phyloP scores from a whole-genome alignment of 2,113 vertebrate species.

The Platysternon megacephalum region DNA sequence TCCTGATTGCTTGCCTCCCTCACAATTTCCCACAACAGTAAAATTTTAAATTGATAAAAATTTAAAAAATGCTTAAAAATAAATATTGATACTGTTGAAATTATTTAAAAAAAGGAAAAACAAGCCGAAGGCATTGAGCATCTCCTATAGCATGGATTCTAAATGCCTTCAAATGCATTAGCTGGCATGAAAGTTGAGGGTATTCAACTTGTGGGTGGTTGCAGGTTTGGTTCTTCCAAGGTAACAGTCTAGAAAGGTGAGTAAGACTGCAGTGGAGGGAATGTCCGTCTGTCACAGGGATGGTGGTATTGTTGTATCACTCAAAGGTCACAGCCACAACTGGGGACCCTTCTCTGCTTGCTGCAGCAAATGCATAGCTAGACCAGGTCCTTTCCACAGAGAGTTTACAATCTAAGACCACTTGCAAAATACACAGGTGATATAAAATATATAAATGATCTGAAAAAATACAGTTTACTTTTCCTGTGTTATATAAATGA shows the following conservation, averaged over 20 bases:
- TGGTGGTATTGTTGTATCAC: not conserved
- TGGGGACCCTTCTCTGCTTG: not conserved
- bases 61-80: too few species aligned
- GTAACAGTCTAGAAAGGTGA: not conserved
- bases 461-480: not conserved
- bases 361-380: not conserved
- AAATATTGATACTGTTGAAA: not conserved
- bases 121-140: not conserved
- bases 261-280: not conserved
- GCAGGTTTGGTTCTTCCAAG: not conserved
- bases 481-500: not conserved
- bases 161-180: not conserved
- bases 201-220: not conserved
- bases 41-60: too few species aligned
- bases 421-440: not conserved
- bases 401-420: not conserved
- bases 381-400: not conserved
- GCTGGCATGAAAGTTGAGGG: not conserved
- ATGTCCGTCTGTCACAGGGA: not conserved
- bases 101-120: too few species aligned
- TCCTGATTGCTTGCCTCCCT: too few species aligned
- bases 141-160: not conserved
- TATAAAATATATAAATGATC: fast-evolving
- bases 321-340: not conserved
- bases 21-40: too few species aligned